Conservation (phyloP, 2,888 invertebrate species). For the Stramonita haemastoma region DNA sequence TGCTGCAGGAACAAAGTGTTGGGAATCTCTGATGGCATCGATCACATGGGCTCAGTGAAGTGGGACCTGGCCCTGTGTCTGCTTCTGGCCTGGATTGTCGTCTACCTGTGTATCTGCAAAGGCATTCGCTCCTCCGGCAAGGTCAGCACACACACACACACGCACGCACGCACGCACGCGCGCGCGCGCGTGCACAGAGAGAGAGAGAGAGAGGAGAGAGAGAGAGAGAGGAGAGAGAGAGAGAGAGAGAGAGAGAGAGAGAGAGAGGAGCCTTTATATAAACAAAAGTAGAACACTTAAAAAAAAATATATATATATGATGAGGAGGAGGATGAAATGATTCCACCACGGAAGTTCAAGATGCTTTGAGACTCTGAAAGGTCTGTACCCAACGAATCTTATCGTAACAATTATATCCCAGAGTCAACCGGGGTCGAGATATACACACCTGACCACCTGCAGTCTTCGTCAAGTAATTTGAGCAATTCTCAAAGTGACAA, state of each 20-base stretch:
- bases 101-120: slow-evolving; percentile 77
- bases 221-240: slow-evolving; percentile 1
- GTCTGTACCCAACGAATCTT: too few species aligned
- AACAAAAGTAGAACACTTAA: too few species aligned
- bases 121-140: slow-evolving; percentile 77
- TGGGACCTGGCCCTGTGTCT: slow-evolving; percentile 76
- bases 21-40: slow-evolving; percentile 72
- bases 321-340: too few species aligned
- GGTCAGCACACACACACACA: slow-evolving; percentile 57
- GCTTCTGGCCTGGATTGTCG: slow-evolving; percentile 76
- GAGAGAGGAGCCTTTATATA: neutral
- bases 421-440: too few species aligned
- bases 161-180: neutral
- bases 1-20: slow-evolving; percentile 74
- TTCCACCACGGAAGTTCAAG: too few species aligned
- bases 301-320: too few species aligned
- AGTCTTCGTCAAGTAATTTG: too few species aligned
- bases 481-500: too few species aligned
- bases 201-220: slow-evolving; percentile 1
- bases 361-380: too few species aligned
- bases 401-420: too few species aligned
- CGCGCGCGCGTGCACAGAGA: neutral
- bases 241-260: slow-evolving; percentile 1
- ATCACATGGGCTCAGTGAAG: slow-evolving; percentile 72
- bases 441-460: neutral